These are phyloP conservation scores for Oryctes rhinoceros DNA, from an alignment of 1,140 invertebrate species.

Conservation along the genomic window DNA sequence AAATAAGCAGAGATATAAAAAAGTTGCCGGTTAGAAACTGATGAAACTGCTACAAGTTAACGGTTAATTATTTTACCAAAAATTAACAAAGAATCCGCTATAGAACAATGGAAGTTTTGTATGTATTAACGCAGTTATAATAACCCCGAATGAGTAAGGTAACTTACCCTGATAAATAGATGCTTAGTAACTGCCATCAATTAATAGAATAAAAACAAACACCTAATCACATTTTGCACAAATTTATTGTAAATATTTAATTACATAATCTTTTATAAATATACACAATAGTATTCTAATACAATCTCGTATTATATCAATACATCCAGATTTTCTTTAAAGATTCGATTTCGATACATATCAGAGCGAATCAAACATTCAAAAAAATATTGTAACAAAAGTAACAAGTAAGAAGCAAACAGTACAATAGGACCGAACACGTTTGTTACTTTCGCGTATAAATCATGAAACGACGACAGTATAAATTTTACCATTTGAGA, in stretches of 20 bases:
- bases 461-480: background rate
- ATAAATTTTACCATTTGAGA: background rate
- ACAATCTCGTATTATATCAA: background rate
- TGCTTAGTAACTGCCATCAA: too few relatives aligned
- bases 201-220: background rate
- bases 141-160: too few relatives aligned
- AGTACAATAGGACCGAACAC: background rate
- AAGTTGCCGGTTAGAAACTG: too few relatives aligned
- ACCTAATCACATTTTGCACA: background rate
- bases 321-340: background rate
- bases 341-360: conserved; percentile 1
- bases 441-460: background rate
- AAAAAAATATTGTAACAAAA: background rate
- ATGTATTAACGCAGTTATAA: too few relatives aligned
- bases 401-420: background rate
- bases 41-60: too few relatives aligned
- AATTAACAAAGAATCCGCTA: too few relatives aligned
- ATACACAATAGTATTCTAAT: conserved; percentile 28
- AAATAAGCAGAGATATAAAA: too few relatives aligned
- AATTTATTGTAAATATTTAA: conserved; percentile 34
- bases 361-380: background rate
- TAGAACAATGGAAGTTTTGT: too few relatives aligned
- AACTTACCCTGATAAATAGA: too few relatives aligned
- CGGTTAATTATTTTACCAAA: too few relatives aligned
- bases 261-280: conserved; percentile 32